Evolutionary conservation across 1,140 invertebrate genomes (phyloP).

Genomic region (Heliothis virescens): DNA sequence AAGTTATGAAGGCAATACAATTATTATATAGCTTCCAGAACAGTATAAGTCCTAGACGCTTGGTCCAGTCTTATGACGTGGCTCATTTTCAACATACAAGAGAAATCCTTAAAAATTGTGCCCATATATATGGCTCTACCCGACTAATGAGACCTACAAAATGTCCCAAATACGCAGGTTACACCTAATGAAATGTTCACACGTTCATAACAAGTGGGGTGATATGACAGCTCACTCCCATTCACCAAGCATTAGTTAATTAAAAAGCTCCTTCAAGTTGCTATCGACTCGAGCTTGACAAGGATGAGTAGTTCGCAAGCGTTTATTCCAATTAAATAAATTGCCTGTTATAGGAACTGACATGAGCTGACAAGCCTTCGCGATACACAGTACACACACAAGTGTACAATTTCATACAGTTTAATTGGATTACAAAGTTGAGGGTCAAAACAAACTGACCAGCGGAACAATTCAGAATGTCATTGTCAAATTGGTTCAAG

Average conservation of each 20-base stretch:
- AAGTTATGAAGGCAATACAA: too few relatives aligned
- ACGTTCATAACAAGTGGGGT: background rate
- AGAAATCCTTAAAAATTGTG: too few relatives aligned
- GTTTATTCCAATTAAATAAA: slow-evolving; percentile 59
- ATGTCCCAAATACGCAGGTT: background rate
- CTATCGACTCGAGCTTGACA: slow-evolving; percentile 31
- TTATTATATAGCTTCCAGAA: too few relatives aligned
- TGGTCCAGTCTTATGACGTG: too few relatives aligned
- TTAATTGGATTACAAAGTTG: slow-evolving; percentile 9
- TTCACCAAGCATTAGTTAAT: slow-evolving; percentile 35
- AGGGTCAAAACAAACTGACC: background rate
- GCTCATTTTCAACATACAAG: too few relatives aligned
- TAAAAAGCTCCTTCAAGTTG: slow-evolving; percentile 22
- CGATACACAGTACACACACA: too few relatives aligned
- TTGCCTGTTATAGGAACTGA: slow-evolving; percentile 48
- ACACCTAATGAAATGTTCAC: background rate
- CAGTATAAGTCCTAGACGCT: too few relatives aligned
- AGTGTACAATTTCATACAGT: background rate
- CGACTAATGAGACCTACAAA: background rate
- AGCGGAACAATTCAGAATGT: background rate
- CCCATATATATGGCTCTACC: too few relatives aligned
- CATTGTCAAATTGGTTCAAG: too few relatives aligned
- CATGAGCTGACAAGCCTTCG: background rate
- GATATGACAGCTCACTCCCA: background rate
- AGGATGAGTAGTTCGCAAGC: slow-evolving; percentile 45